Base-by-base conservation (phyloP, 2,888 invertebrate species). In the Eugnorisma glareosa region DNA sequence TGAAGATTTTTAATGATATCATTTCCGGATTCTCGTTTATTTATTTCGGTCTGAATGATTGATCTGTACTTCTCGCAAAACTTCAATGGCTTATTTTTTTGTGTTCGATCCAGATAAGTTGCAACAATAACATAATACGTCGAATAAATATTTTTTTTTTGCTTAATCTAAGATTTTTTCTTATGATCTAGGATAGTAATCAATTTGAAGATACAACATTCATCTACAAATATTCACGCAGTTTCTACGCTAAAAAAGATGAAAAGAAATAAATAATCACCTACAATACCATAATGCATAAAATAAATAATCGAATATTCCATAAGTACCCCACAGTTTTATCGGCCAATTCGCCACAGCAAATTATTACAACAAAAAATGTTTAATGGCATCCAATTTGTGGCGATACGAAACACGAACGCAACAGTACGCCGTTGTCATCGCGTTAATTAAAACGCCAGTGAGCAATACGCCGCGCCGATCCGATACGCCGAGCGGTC, bases 361-460 rank as follows among this genome's bases (percentile, higher is more conserved):
- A 70, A 83, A 86, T 86, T 75, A 86, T 83, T 61, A 73, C 83
- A 75, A 67, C 78, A 84, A 84, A 82, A 84, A 86, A 70, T 72
- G 28, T 78, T 78, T 83, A 83, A 86, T 83, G 71, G 75, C 21
- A 31, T 71, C 79, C 84, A 79, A 86, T 84, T 84, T 86, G 86
- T 43, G 84, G 84, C 84, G 70, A 84, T 84, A 84, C 75, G 73
- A 70, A 86, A 86, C 86, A 83, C 73, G 86, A 73, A 74, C 85
- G 85, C 73, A 74, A 81, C 87, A 73, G 69, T 84, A 85, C 85
- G 68, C 87, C 73, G 82, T 85, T 85, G 85, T 87, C 87, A 87
- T 85, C 87, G 73, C 75, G 85, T 87, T 85, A 85, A 85, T 85
- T 87, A 85, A 87, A 85, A 81, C 85, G 81, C 83, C 86, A 78